Conservation (phyloP, 2,113 vertebrate genomes). For the Butastur rufipennis region DNA sequence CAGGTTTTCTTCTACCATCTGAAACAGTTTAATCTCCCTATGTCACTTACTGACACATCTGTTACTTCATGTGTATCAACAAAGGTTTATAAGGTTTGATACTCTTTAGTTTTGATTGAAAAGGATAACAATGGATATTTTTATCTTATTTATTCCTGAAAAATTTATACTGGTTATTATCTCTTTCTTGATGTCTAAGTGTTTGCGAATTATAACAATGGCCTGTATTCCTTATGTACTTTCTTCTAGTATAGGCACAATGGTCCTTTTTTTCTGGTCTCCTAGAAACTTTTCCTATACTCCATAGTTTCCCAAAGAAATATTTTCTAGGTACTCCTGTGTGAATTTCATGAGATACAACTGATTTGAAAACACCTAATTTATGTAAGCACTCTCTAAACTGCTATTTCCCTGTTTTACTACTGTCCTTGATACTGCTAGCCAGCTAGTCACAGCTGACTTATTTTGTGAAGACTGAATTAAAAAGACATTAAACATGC, state of each 20-base stretch:
- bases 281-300: neutral
- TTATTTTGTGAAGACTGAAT: neutral
- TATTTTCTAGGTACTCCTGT: neutral
- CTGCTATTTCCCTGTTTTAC: neutral
- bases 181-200: neutral
- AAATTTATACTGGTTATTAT: neutral
- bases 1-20: neutral
- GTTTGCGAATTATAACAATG: neutral
- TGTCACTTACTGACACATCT: neutral
- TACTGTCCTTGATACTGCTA: neutral
- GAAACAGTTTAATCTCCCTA: neutral
- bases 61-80: neutral
- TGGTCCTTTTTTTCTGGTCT: neutral
- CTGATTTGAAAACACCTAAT: neutral
- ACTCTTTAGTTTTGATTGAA: neutral
- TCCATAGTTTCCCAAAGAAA: neutral
- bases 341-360: neutral
- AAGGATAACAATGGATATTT: neutral
- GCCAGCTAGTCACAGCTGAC: neutral
- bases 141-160: neutral
- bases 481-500: neutral
- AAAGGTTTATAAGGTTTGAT: neutral
- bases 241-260: neutral
- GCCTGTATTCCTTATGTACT: neutral
- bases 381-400: neutral